Evolutionary conservation across 64 coral and sea anemone species (phyloP).

Genomic region (Actinia tenebrosa): DNA sequence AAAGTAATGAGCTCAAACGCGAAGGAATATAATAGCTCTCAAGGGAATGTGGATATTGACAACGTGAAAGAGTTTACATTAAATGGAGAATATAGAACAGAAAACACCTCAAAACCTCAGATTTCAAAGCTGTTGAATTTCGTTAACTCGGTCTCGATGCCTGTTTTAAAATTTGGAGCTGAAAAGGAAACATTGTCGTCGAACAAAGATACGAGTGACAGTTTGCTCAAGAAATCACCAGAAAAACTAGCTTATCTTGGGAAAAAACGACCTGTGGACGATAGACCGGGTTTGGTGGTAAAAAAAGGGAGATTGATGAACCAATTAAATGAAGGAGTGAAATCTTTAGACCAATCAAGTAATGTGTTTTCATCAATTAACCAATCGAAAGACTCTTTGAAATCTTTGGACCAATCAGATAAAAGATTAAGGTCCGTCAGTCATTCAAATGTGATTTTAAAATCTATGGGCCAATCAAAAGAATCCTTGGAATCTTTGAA

Average conservation of each 20-base stretch:
- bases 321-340: not conserved
- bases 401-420: not conserved
- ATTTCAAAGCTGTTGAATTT: slow-evolving; percentile 7
- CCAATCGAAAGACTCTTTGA: not conserved
- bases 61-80: not conserved
- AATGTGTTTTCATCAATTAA: not conserved
- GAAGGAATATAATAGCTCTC: too few relatives aligned
- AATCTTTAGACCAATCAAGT: not conserved
- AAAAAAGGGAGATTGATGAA: not conserved
- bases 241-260: not conserved
- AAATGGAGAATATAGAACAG: not conserved
- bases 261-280: not conserved
- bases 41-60: not conserved
- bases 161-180: not conserved
- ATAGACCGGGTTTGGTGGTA: not conserved
- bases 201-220: not conserved
- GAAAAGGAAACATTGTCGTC: not conserved
- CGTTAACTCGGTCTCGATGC: not conserved
- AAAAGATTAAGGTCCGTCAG: not conserved
- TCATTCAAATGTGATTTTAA: not conserved
- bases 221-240: not conserved
- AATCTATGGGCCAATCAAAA: not conserved
- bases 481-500: not conserved
- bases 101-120: not conserved
- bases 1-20: too few relatives aligned